Conservation (phyloP, 2,888 invertebrate genomes). For the Neocrepidodera transversa region DNA sequence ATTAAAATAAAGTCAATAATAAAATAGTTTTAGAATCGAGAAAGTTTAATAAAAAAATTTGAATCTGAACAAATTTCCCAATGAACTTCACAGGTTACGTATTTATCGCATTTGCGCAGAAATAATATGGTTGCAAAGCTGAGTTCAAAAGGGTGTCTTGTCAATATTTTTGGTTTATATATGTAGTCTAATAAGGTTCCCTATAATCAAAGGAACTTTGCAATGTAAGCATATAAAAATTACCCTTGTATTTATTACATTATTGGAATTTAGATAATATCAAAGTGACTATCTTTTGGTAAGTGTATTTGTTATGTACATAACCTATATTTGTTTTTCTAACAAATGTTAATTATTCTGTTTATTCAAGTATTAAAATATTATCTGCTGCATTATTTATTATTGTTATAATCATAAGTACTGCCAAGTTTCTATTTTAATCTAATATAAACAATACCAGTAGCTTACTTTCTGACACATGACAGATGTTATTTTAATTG, state of each 20-base stretch:
- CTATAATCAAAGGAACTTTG: not conserved
- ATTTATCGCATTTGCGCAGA: slow-evolving; percentile 13
- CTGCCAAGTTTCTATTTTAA: slow-evolving; percentile 35
- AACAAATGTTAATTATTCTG: slow-evolving; percentile 10
- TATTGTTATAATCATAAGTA: slow-evolving; percentile 31
- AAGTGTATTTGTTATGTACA: slow-evolving; percentile 26
- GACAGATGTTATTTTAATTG: slow-evolving; percentile 40
- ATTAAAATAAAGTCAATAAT: too few relatives aligned
- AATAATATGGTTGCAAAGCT: slow-evolving; percentile 5
- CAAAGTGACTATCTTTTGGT: slow-evolving; percentile 10
- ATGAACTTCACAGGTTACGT: slow-evolving; percentile 16
- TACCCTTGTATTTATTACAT: not conserved
- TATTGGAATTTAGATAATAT: not conserved
- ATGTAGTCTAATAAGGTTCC: slow-evolving; percentile 4
- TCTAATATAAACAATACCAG: slow-evolving; percentile 37
- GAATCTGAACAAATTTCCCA: too few relatives aligned
- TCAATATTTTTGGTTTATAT: slow-evolving; percentile 21
- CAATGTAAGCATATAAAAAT: slow-evolving; percentile 7
- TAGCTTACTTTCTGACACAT: slow-evolving; percentile 37
- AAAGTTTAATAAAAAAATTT: too few relatives aligned
- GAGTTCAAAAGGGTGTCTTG: slow-evolving; percentile 22
- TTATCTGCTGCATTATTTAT: slow-evolving; percentile 32
- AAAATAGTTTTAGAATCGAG: too few relatives aligned
- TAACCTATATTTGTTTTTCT: slow-evolving; percentile 32
- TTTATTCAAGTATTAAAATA: slow-evolving; percentile 20